Evolutionary conservation across 2,888 invertebrate genomes (phyloP).

Genomic region (Tillus elongatus): DNA sequence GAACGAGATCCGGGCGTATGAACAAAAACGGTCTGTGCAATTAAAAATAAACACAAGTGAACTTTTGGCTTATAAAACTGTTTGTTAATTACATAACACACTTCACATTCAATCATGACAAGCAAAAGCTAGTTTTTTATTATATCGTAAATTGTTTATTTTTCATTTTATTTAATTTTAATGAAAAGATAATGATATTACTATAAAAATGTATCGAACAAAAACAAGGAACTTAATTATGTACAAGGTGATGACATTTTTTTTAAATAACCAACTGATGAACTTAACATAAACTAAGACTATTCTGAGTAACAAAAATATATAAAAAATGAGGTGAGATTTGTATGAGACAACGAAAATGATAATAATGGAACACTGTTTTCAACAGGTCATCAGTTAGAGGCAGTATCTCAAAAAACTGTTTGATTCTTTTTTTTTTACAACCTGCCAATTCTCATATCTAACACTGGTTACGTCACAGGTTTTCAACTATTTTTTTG

Average conservation of each 20-base stretch:
- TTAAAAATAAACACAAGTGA: slow-evolving; percentile 24
- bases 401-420: slow-evolving; percentile 31
- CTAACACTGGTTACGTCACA: slow-evolving; percentile 17
- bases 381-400: slow-evolving; percentile 26
- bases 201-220: slow-evolving; percentile 20
- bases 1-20: too few species aligned
- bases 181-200: slow-evolving; percentile 16
- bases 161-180: slow-evolving; percentile 18
- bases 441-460: slow-evolving; percentile 18
- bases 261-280: slow-evolving; percentile 8
- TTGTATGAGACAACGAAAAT: too few species aligned
- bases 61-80: slow-evolving; percentile 28
- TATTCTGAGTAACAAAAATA: neutral
- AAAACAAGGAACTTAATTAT: slow-evolving; percentile 23
- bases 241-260: slow-evolving; percentile 14
- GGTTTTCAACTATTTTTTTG: slow-evolving; percentile 18
- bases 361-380: slow-evolving; percentile 34
- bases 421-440: slow-evolving; percentile 23
- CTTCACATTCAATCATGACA: slow-evolving; percentile 28
- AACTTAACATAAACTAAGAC: neutral
- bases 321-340: slow-evolving; percentile 12
- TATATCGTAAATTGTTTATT: too few species aligned
- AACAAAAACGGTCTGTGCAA: slow-evolving; percentile 16
- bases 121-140: slow-evolving; percentile 31
- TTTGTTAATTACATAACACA: slow-evolving; percentile 21